Evolutionary conservation across 2,113 vertebrate genomes (phyloP).

Genomic region (Salminus brasiliensis): DNA sequence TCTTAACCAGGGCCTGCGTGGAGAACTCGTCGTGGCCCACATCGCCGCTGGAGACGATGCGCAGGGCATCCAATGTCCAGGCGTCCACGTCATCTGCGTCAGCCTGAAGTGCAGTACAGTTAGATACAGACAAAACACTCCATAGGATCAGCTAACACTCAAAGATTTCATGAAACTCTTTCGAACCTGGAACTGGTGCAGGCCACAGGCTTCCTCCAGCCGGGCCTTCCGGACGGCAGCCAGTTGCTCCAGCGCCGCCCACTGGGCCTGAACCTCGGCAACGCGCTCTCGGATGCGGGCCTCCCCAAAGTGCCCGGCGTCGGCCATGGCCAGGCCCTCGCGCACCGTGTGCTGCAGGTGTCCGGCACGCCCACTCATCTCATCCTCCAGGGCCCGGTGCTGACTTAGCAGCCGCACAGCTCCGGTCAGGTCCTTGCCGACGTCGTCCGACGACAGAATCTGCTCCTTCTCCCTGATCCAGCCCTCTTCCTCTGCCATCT

Average conservation of each 20-base stretch:
- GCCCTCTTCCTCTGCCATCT: constrained; percentile 96
- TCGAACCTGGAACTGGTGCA: constrained; percentile 84
- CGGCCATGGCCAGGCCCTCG: constrained; percentile 90
- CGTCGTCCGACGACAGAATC: constrained; percentile 89
- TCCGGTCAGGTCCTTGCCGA: constrained; percentile 89
- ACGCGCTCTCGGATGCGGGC: constrained; percentile 88
- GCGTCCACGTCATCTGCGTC: constrained; percentile 90
- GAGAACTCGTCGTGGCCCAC: constrained; percentile 96
- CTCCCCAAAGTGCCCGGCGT: constrained; percentile 87
- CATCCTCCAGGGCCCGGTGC: constrained; percentile 91
- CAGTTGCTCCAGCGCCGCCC: constrained; percentile 88
- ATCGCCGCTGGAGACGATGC: constrained; percentile 89
- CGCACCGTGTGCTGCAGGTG: constrained; percentile 89
- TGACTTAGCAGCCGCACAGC: constrained; percentile 89
- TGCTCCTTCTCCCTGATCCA: constrained; percentile 98
- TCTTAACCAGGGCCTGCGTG: constrained; percentile 92
- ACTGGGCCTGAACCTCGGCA: constrained; percentile 86
- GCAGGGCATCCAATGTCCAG: constrained; percentile 92
- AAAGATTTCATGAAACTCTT: not conserved
- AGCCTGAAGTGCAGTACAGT: too few relatives aligned
- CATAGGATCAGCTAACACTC: too few relatives aligned
- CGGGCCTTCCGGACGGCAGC: constrained; percentile 83
- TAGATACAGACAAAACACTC: too few relatives aligned
- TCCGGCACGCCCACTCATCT: constrained; percentile 88
- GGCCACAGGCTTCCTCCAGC: constrained; percentile 85